A percentile compares a stretch with the other conserved stretches of the same genome.
Evolutionary conservation across 1,140 invertebrate genomes (phyloP).

Genomic region (Dendroctonus valens): DNA sequence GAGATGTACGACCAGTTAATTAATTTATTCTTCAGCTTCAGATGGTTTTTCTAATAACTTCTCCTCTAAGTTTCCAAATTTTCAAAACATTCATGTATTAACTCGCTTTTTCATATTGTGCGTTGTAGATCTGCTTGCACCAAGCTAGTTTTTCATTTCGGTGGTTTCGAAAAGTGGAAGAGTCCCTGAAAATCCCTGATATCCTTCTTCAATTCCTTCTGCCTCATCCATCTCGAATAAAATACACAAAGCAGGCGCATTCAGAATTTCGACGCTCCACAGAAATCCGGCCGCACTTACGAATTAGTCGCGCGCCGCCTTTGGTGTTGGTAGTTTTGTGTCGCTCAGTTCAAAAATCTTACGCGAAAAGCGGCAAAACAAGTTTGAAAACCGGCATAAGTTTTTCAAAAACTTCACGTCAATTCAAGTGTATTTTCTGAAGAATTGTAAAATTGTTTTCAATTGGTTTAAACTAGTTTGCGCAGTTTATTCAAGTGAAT

Average conservation of each 20-base stretch:
- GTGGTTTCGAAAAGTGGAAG: too few species aligned
- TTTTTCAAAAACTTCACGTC: background rate
- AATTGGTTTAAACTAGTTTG: background rate
- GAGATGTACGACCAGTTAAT: too few species aligned
- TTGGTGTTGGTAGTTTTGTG: too few species aligned
- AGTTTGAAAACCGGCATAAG: background rate
- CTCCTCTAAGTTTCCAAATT: too few species aligned
- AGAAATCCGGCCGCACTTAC: conserved; percentile 11
- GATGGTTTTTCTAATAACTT: too few species aligned
- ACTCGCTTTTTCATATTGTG: too few species aligned
- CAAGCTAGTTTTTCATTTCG: too few species aligned
- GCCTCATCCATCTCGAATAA: conserved; percentile 5
- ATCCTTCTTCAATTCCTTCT: background rate
- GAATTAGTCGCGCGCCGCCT: conserved; percentile 20
- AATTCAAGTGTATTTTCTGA: background rate
- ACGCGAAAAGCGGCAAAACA: too few species aligned
- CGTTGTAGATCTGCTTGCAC: too few species aligned
- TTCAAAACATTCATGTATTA: too few species aligned
- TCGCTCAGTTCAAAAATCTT: too few species aligned
- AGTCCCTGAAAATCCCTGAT: background rate
- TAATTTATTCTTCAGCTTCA: too few species aligned
- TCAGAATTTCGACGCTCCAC: conserved; percentile 16
- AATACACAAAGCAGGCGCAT: conserved; percentile 29
- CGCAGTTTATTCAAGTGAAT: background rate
- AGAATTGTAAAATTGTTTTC: background rate